These are phyloP conservation scores for Pegea sp. DNA, from an alignment of 23 tunicate species.

Conservation along the genomic window DNA sequence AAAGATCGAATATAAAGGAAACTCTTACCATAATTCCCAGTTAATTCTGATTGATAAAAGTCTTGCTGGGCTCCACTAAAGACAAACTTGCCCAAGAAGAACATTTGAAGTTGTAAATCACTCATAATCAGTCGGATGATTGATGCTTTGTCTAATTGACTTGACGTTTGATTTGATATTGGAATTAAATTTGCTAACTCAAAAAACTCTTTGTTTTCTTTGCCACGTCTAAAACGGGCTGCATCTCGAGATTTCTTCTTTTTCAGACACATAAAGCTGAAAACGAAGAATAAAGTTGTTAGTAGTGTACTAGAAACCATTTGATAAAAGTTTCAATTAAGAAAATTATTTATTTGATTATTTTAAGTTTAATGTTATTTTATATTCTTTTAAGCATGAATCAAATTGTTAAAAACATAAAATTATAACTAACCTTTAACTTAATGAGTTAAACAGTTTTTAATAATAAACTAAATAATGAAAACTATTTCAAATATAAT, in stretches of 20 bases:
- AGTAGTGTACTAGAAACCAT: too few species aligned
- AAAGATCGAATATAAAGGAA: neutral
- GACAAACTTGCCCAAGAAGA: constrained; percentile 1
- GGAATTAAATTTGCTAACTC: constrained; percentile 60
- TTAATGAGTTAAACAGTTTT: too few species aligned
- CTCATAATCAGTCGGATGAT: constrained; percentile 65
- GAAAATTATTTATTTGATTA: too few species aligned
- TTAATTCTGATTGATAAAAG: neutral
- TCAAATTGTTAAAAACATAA: too few species aligned
- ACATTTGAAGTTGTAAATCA: constrained; percentile 30
- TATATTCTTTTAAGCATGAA: too few species aligned
- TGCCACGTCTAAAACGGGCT: constrained; percentile 56
- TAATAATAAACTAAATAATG: too few species aligned
- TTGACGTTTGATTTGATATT: constrained; percentile 53
- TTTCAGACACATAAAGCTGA: constrained; percentile 21
- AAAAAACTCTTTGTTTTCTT: constrained; percentile 71
- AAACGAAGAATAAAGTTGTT: too few species aligned
- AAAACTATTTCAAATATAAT: too few species aligned
- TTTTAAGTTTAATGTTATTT: too few species aligned
- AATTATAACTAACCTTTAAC: too few species aligned
- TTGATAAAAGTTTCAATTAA: too few species aligned
- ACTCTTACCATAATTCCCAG: neutral
- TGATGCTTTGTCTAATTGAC: constrained; percentile 79
- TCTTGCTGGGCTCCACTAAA: neutral
- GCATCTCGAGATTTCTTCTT: constrained; percentile 75